Evolutionary conservation across 1,140 invertebrate species (phyloP), one percentile per base, ranked within the genome.

Genomic region (Homalodisca vitripennis): DNA sequence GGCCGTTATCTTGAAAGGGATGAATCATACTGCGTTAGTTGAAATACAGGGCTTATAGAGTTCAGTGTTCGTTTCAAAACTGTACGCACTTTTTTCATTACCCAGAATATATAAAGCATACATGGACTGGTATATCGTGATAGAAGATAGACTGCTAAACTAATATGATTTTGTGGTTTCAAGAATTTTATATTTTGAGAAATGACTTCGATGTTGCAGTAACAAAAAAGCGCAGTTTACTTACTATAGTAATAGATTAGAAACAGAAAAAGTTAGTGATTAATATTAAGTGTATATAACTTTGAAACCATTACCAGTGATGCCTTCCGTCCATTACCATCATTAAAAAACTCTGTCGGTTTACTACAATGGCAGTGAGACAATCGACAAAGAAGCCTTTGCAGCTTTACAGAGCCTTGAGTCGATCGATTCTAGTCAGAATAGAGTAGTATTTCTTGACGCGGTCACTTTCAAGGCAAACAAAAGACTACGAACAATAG

Each of bases 241-340:
- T 79, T 96, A 22, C 82, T 84, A 22, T 87, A 88, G 0, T 80
- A 96, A 27, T n/a, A 84, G 89, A 66, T 80, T 96, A 3, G 89
- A 93, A 0, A 94, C 91, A 87, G 96, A 97, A 77, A 88, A 90
- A 80, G 90, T 93, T 69, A 83, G 82, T 89, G 89, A 72, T 82
- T 97, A 70, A 93, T 95, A 80, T 79, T 97, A 66, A 93, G 90
- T 79, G 93, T 91, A 17, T 96, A 96, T 80, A 88, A 88, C 77
- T 92, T 96, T 73, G 87, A 87, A 66, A 85, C 83, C 72, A 83
- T 96, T 62, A 82, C 84, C 20, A 85, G 88, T 73, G 86, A 92
- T 75, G 92, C 88, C 73, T 94, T 97, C 78, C 82, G 85, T 30
- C 86, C 88, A 30, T 92, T 91, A 79, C 90, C 92, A 0, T 86